These are phyloP conservation scores for Daphoenositta chrysoptera DNA, from an alignment of 2,113 vertebrate species.

Conservation along the genomic window DNA sequence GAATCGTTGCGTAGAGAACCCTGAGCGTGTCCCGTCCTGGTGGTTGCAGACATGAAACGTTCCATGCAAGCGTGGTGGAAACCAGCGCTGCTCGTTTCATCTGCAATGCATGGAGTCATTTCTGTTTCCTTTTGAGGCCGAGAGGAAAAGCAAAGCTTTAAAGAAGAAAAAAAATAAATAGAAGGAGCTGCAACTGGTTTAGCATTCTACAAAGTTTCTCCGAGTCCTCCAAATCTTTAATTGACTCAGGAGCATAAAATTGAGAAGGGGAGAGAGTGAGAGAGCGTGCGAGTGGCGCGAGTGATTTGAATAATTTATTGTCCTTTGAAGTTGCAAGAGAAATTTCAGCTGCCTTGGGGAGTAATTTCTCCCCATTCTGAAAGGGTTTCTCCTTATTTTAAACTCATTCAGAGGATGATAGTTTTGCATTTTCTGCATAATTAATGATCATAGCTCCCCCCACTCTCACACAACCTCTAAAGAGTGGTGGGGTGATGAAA, in stretches of 20 bases:
- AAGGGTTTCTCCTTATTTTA: constrained; percentile 63
- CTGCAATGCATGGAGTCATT: background rate
- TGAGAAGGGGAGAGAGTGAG: constrained; percentile 23
- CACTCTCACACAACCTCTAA: background rate
- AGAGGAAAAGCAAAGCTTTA: constrained; percentile 10
- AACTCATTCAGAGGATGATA: constrained; percentile 55
- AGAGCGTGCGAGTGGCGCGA: constrained; percentile 58
- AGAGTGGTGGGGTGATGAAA: constrained; percentile 20
- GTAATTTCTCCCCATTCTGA: constrained; percentile 64
- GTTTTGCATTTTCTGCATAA: constrained; percentile 65
- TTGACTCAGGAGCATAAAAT: constrained; percentile 65
- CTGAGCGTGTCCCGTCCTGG: background rate
- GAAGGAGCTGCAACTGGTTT: constrained; percentile 32
- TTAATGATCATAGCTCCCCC: constrained; percentile 34
- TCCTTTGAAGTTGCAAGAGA: constrained; percentile 79
- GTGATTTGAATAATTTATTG: constrained; percentile 82
- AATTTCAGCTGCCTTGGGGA: constrained; percentile 72
- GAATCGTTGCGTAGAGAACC: accelerated
- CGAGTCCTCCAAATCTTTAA: constrained; percentile 55
- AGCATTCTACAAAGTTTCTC: constrained; percentile 57
- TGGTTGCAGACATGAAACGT: background rate
- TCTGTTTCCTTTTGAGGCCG: background rate
- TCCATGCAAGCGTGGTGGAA: accelerated
- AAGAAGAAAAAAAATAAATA: background rate
- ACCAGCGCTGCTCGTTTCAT: accelerated